Percentiles rank a stretch among this genome's conserved stretches.
Conservation (phyloP, 2,888 invertebrate genomes). For the Tetheella fluctuosa region DNA sequence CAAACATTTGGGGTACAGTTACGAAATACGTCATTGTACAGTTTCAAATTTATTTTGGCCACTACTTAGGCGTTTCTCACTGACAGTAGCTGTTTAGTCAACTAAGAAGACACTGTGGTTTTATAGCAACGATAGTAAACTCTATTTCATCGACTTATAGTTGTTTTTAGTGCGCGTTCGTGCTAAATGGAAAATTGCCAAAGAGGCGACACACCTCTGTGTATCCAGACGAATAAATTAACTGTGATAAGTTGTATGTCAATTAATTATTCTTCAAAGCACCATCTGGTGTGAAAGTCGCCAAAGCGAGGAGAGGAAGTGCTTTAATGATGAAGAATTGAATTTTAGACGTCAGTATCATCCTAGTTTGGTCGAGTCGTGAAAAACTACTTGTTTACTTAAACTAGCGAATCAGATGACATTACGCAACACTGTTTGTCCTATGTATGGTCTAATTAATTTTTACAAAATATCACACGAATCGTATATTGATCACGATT, state of each 20-base stretch:
- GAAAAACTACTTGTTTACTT: constrained; percentile 1
- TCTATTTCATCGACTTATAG: constrained; percentile 29
- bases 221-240: constrained; percentile 82
- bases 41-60: constrained; percentile 76
- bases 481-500: no score
- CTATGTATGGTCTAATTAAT: neutral
- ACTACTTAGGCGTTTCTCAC: constrained; percentile 71
- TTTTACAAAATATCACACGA: no score
- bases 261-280: constrained; percentile 84
- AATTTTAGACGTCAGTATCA: constrained; percentile 34
- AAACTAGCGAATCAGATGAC: neutral
- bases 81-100: constrained; percentile 58
- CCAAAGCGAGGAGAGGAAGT: constrained; percentile 62
- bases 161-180: constrained; percentile 34
- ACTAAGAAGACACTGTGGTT: constrained; percentile 44
- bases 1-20: constrained; percentile 54
- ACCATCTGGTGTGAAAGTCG: constrained; percentile 73
- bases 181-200: constrained; percentile 72
- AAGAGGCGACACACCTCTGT: constrained; percentile 75
- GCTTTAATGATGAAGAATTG: constrained; percentile 55
- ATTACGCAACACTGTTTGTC: neutral
- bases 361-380: constrained; percentile 2
- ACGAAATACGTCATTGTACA: constrained; percentile 67
- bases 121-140: constrained; percentile 29
- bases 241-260: constrained; percentile 82